These are phyloP conservation scores for Acanthosepion lycidas DNA, from an alignment of 2,888 invertebrate species.

Conservation along the genomic window DNA sequence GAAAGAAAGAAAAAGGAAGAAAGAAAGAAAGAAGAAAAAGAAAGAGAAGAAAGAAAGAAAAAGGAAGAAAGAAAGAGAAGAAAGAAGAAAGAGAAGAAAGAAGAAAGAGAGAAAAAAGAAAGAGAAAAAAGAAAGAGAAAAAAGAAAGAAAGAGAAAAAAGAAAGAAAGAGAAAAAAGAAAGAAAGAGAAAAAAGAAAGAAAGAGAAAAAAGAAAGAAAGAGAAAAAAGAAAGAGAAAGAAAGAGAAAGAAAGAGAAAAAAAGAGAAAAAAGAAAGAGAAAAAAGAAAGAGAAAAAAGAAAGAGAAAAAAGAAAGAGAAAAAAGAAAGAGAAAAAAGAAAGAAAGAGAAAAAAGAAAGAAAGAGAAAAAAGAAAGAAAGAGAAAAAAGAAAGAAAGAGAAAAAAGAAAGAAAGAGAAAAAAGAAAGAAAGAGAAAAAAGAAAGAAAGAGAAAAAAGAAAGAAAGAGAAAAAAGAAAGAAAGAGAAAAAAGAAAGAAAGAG, in stretches of 20 bases:
- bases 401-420: not conserved
- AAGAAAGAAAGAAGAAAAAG: not conserved
- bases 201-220: too few species aligned
- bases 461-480: not conserved
- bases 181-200: too few species aligned
- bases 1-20: not conserved
- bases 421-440: not conserved
- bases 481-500: not conserved
- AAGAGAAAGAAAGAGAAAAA: too few species aligned
- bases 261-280: too few species aligned
- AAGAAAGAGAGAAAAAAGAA: not conserved
- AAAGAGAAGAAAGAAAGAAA: not conserved
- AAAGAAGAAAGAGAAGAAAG: not conserved
- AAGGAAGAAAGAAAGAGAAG: not conserved
- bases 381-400: too few species aligned
- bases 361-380: too few species aligned
- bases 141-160: not conserved
- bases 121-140: not conserved
- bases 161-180: not conserved
- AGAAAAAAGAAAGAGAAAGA: too few species aligned
- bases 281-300: too few species aligned
- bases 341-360: too few species aligned
- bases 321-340: too few species aligned
- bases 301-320: too few species aligned
- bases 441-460: not conserved